Conservation (phyloP, 1,140 invertebrate species). For the Campoletis sonorensis region DNA sequence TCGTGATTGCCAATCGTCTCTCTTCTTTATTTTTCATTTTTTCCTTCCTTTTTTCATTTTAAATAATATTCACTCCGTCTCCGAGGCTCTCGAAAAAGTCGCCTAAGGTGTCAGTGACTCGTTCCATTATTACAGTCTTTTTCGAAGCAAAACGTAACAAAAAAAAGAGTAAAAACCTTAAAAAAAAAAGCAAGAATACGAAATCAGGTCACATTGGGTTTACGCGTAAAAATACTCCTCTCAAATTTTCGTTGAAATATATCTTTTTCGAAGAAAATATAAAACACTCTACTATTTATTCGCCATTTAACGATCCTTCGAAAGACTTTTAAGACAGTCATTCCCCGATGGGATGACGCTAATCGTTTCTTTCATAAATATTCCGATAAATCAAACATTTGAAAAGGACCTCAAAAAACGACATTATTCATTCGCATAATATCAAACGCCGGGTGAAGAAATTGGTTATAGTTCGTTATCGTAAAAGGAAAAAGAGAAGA, state of each 20-base stretch:
- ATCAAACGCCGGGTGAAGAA: neutral
- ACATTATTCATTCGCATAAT: neutral
- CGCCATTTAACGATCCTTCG: neutral
- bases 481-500: no score
- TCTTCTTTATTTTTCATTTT: constrained; percentile 23
- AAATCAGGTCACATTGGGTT: neutral
- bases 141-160: neutral
- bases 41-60: no score
- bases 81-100: constrained; percentile 10
- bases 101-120: constrained; percentile 17
- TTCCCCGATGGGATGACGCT: neutral
- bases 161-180: neutral
- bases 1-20: constrained; percentile 50
- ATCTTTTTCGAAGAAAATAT: neutral
- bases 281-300: neutral
- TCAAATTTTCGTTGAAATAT: neutral
- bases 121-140: constrained; percentile 4
- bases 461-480: neutral
- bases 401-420: neutral
- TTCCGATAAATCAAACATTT: neutral
- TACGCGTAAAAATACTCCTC: neutral
- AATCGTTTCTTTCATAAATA: neutral
- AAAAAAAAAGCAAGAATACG: neutral
- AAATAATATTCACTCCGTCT: no score
- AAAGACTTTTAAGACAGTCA: neutral